Base-by-base conservation (phyloP, 1,140 invertebrate genomes). In the Coptotermes formosanus region DNA sequence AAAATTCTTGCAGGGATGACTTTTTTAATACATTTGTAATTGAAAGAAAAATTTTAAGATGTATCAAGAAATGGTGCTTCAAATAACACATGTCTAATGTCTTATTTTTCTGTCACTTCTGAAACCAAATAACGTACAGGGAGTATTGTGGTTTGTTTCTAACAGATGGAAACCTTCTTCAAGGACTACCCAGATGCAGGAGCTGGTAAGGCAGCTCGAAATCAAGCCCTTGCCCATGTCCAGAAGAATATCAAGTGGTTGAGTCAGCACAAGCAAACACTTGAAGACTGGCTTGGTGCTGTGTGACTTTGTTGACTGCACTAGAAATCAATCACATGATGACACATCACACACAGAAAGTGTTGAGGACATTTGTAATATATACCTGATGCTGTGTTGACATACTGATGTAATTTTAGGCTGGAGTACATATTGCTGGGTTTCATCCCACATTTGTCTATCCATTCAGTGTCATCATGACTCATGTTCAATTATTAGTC, bases 171-270 rank as follows among this genome's bases (percentile, higher is more conserved):
- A 88, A 89, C 90, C 0, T 98, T 98, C 90, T 98, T 97, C 89
- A 89, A 89, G 6, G 93, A 94, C 88, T 95, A 97, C 90, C 97
- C 97, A 0, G 95, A 98, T 43, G 96, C 96, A 12, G 97, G 97
- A 7, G 97, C 97, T 23, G 97, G 97, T 1, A 94, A 92, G 44
- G 89, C 93, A n/a, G 94, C 94, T 0, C 92, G 97, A 75, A 90
- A 92, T 44, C 93, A 94, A 88, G 96, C 97, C 0, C 88, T 97
- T 3, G 97, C 97, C 90, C 95, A 91, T 21, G 95, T 98, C 0
- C 90, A 93, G 43, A 94, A 94, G 88, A 98, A 98, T 89, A 97
- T 98, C 9, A 94, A 94, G 85, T 98, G 97, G 97, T 87, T 94
- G 11, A 86, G 90, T 7, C 91, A 89, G 9, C 93, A 95, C 88